Conservation (phyloP, 2,888 invertebrate genomes). For the Chromoteleia sp. region DNA sequence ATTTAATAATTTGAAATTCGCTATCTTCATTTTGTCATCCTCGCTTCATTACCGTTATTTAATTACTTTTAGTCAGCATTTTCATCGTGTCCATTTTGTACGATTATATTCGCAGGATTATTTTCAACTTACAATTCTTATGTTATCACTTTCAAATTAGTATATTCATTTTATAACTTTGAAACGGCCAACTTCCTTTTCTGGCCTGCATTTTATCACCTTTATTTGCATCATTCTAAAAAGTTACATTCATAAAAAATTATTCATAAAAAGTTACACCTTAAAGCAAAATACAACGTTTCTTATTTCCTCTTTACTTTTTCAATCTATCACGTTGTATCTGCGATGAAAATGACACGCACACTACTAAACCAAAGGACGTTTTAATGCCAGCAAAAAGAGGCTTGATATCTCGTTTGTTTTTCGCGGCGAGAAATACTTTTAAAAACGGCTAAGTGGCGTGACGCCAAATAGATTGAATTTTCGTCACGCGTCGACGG, state of each 20-base stretch:
- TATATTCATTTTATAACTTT: no score
- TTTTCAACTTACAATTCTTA: no score
- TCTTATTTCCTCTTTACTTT: not conserved
- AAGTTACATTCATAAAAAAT: no score
- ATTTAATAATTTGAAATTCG: not conserved
- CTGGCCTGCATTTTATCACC: no score
- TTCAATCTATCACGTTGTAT: not conserved
- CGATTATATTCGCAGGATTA: no score
- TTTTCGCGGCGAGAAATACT: conserved; percentile 31
- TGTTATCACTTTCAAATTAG: no score
- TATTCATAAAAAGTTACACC: no score
- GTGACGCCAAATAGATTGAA: conserved; percentile 53
- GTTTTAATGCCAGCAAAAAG: conserved; percentile 19
- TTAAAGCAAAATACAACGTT: no score
- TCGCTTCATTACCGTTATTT: not conserved
- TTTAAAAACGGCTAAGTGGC: conserved; percentile 48
- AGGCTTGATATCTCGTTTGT: conserved; percentile 10
- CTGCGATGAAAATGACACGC: not conserved
- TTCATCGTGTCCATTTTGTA: no score
- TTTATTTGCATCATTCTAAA: no score
- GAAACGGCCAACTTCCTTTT: no score
- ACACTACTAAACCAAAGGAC: conserved; percentile 1
- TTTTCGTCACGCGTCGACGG: conserved; percentile 48
- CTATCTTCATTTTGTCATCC: not conserved
- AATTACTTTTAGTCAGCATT: no score